Percentiles rank a stretch among this genome's conserved stretches.
Conservation (phyloP, 2,888 invertebrate genomes). For the Heliothis peltigera region DNA sequence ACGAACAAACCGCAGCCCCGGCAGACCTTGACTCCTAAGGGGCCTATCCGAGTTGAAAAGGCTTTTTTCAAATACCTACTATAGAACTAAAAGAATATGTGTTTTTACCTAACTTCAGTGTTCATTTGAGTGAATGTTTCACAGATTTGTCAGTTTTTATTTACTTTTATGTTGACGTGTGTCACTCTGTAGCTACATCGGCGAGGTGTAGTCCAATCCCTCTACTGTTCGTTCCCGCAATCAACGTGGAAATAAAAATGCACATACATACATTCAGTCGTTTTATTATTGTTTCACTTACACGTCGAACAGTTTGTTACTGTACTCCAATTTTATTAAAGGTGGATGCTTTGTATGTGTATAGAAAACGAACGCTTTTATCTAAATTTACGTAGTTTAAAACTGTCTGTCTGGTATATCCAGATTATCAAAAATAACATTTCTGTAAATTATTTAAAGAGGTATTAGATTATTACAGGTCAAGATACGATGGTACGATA, state of each 20-base stretch:
- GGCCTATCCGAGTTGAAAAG: too few species aligned
- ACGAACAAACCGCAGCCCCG: too few species aligned
- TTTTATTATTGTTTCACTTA: conserved; percentile 37
- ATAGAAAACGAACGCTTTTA: conserved; percentile 4
- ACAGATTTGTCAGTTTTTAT: too few species aligned
- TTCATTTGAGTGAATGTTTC: too few species aligned
- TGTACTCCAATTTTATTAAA: conserved; percentile 48
- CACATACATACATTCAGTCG: conserved; percentile 3
- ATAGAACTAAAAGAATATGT: too few species aligned
- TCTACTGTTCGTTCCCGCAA: conserved; percentile 35
- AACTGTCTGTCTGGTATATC: too few species aligned
- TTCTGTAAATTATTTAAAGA: not conserved
- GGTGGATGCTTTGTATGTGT: conserved; percentile 8
- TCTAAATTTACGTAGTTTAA: conserved; percentile 1
- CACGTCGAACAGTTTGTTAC: conserved; percentile 22
- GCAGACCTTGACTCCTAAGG: too few species aligned
- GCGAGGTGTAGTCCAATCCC: not conserved
- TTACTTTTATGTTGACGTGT: not conserved
- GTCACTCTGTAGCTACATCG: not conserved
- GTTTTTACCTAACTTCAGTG: too few species aligned
- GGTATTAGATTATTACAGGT: not conserved
- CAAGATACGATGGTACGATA: too few species aligned
- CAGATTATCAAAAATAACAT: too few species aligned
- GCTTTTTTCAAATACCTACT: too few species aligned
- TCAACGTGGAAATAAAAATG: conserved; percentile 35